phyloP scores from a whole-genome alignment of 1,140 invertebrate genomes.

The Formica exsecta region DNA sequence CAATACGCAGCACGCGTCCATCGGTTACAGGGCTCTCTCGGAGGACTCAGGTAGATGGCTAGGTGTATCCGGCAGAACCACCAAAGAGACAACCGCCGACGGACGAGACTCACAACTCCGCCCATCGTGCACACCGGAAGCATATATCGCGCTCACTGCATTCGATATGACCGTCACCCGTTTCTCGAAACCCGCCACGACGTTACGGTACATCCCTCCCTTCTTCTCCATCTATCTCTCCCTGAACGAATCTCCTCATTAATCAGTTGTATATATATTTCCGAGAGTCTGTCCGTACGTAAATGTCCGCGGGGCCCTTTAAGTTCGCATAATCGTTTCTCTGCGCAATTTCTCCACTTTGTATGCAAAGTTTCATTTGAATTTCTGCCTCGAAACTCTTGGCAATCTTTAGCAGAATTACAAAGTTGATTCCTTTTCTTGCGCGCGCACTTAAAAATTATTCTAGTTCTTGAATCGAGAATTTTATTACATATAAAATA shows the following conservation, averaged over 20 bases:
- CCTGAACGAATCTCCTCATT: slow-evolving; percentile 9
- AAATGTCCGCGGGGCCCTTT: background rate
- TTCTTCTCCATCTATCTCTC: too few species aligned
- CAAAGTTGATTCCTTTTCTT: background rate
- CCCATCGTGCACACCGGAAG: slow-evolving; percentile 81
- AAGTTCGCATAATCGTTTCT: background rate
- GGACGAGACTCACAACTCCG: slow-evolving; percentile 73
- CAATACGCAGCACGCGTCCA: slow-evolving; percentile 46
- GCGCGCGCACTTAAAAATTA: background rate
- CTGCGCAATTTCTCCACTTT: background rate
- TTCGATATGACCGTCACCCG: slow-evolving; percentile 79
- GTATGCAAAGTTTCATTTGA: background rate
- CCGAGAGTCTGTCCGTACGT: background rate
- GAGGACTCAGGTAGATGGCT: slow-evolving; percentile 48
- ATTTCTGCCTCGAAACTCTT: too few species aligned
- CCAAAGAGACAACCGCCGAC: slow-evolving; percentile 79
- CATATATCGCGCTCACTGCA: slow-evolving; percentile 81
- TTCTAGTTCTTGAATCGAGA: background rate
- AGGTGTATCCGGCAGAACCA: slow-evolving; percentile 47
- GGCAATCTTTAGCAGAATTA: too few species aligned
- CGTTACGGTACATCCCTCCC: slow-evolving; percentile 60
- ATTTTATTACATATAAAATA: background rate
- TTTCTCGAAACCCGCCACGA: slow-evolving; percentile 58
- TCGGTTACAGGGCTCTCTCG: slow-evolving; percentile 30
- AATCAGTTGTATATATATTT: background rate